These are phyloP conservation scores for Neocrepidodera transversa DNA, from an alignment of 2,888 invertebrate genomes.

Conservation along the genomic window DNA sequence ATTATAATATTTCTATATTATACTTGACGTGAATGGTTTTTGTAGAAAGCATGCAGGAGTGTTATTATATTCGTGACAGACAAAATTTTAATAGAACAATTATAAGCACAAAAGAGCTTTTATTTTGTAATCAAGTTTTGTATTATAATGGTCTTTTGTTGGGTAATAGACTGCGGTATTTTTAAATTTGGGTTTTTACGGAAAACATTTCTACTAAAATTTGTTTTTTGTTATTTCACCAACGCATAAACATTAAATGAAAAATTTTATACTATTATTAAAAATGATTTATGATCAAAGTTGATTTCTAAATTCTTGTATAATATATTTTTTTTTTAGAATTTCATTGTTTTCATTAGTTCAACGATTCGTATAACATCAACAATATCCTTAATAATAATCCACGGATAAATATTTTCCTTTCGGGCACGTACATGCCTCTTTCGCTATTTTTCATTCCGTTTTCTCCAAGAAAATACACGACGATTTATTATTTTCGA, in stretches of 20 bases:
- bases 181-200: no score
- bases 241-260: no score
- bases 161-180: neutral
- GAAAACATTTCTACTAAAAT: no score
- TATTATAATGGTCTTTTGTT: constrained; percentile 4
- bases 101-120: constrained; percentile 5
- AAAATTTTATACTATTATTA: no score
- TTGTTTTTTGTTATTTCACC: no score
- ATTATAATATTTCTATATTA: no score
- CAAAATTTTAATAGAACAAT: constrained; percentile 2
- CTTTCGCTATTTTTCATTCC: constrained; percentile 1
- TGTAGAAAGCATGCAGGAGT: neutral
- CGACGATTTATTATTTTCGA: constrained; percentile 22
- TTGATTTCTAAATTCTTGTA: no score
- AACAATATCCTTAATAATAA: constrained; percentile 16
- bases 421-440: constrained; percentile 13
- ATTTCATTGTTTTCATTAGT: no score
- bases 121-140: constrained; percentile 2
- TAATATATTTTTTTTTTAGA: no score
- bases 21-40: neutral
- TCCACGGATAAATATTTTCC: constrained; percentile 19
- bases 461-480: constrained; percentile 5
- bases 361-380: neutral
- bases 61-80: neutral
- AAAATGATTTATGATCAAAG: no score